A percentile compares a stretch with the other conserved stretches of the same genome.
phyloP scores from a whole-genome alignment of 2,888 invertebrate genomes.

The Hirtodrosophila duncani region DNA sequence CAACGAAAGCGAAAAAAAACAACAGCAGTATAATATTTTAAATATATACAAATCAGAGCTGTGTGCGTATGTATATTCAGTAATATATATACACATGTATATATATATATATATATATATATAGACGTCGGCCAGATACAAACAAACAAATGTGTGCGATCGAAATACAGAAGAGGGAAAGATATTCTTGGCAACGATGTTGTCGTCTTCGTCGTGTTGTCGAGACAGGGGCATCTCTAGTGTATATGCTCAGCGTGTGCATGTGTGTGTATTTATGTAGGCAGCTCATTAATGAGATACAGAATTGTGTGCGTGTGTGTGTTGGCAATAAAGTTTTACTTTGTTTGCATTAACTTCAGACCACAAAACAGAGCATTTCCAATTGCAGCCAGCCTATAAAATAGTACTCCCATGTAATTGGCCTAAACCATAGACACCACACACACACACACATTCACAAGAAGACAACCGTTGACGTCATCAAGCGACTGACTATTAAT shows the following conservation, averaged over 20 bases:
- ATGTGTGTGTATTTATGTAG: conserved; percentile 1
- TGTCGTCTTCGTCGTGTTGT: too few species aligned
- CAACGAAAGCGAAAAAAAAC: conserved; percentile 34
- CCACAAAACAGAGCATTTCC: conserved; percentile 42
- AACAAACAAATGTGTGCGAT: conserved; percentile 64
- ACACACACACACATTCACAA: background rate
- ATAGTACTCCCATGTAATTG: conserved; percentile 30
- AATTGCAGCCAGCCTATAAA: conserved; percentile 30
- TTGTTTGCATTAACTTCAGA: conserved; percentile 38
- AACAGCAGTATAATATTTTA: conserved; percentile 61
- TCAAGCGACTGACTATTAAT: conserved; percentile 55
- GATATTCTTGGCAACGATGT: conserved; percentile 63
- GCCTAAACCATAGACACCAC: conserved; percentile 1
- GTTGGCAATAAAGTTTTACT: conserved; percentile 53
- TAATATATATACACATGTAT: conserved; percentile 28
- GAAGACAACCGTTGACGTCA: conserved; percentile 54
- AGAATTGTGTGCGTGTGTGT: conserved; percentile 12
- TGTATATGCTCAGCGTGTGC: background rate
- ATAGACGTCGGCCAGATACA: conserved; percentile 39
- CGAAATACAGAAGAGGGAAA: conserved; percentile 64
- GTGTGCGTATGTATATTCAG: conserved; percentile 35
- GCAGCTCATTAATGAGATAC: conserved; percentile 65
- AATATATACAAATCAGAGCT: conserved; percentile 57
- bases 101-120: conserved; percentile 24
- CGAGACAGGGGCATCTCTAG: too few species aligned